Evolutionary conservation across 2,888 invertebrate genomes (phyloP).

Genomic region (Arge pagana): DNA sequence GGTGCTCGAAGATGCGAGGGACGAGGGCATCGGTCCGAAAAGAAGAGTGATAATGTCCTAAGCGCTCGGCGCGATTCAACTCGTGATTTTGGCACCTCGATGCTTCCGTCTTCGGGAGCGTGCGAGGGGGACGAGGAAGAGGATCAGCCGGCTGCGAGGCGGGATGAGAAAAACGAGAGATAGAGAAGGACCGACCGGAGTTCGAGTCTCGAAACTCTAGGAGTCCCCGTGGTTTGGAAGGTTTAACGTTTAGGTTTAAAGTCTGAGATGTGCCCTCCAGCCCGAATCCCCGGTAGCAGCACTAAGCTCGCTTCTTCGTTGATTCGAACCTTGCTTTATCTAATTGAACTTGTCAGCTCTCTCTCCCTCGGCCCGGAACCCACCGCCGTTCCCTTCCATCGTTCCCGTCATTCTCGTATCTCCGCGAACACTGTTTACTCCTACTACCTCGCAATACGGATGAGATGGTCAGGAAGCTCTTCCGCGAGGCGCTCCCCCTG

Average conservation of each 20-base stretch:
- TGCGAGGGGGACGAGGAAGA: constrained; percentile 17
- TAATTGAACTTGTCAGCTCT: constrained; percentile 54
- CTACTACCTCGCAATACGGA: constrained; percentile 1
- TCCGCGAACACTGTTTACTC: constrained; percentile 6
- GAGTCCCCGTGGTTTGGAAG: constrained; percentile 49
- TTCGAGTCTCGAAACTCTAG: constrained; percentile 51
- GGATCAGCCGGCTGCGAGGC: constrained; percentile 19
- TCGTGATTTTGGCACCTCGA: constrained; percentile 47
- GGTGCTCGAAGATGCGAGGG: constrained; percentile 13
- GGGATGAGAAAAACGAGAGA: constrained; percentile 20
- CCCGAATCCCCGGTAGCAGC: constrained; percentile 48
- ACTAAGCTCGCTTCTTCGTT: constrained; percentile 54
- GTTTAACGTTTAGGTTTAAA: constrained; percentile 52
- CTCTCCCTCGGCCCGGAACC: too few relatives aligned
- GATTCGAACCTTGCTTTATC: constrained; percentile 53
- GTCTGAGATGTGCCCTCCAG: constrained; percentile 50
- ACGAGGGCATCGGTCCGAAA: constrained; percentile 52
- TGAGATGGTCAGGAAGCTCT: not conserved
- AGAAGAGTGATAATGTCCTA: constrained; percentile 74
- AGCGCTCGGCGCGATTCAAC: constrained; percentile 64
- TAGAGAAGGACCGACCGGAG: constrained; percentile 25
- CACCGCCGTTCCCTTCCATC: too few relatives aligned
- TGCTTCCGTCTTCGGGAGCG: constrained; percentile 23
- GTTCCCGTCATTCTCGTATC: too few relatives aligned
- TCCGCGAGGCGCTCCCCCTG: not conserved